Evolutionary conservation across 1,140 invertebrate genomes (phyloP).

Genomic region (Drosophila ogumai): DNA sequence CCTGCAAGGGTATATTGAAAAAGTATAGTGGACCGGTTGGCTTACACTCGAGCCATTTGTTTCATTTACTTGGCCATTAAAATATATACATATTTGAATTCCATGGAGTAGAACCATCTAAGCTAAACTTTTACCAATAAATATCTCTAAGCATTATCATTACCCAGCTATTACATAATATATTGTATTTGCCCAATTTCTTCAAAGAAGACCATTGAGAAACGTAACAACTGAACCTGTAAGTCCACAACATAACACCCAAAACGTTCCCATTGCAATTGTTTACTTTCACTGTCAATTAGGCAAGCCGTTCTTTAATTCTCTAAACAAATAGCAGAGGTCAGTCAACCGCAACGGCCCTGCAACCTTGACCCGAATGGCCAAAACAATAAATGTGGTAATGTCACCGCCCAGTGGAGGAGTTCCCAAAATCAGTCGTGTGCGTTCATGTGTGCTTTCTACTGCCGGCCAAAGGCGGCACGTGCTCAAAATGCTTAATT

Average conservation of each 20-base stretch:
- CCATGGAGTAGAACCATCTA: no score
- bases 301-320: constrained; percentile 6
- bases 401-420: constrained; percentile 38
- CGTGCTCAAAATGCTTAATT: constrained; percentile 74
- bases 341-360: constrained; percentile 29
- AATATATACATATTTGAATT: no score
- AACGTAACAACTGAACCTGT: no score
- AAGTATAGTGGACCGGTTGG: no score
- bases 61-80: no score
- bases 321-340: constrained; percentile 22
- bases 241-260: neutral
- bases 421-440: constrained; percentile 24
- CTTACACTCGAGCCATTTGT: no score
- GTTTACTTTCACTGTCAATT: constrained; percentile 2
- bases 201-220: neutral
- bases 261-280: neutral
- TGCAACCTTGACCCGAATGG: constrained; percentile 60
- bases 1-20: no score
- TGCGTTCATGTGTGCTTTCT: constrained; percentile 38
- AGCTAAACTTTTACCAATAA: neutral
- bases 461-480: constrained; percentile 53
- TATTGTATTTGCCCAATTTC: neutral
- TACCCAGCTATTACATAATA: neutral
- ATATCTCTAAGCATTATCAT: neutral
- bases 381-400: constrained; percentile 40